Percentiles rank a stretch among this genome's conserved stretches.
Conservation (phyloP, 1,140 invertebrate species). For the Plectus sambesii region DNA sequence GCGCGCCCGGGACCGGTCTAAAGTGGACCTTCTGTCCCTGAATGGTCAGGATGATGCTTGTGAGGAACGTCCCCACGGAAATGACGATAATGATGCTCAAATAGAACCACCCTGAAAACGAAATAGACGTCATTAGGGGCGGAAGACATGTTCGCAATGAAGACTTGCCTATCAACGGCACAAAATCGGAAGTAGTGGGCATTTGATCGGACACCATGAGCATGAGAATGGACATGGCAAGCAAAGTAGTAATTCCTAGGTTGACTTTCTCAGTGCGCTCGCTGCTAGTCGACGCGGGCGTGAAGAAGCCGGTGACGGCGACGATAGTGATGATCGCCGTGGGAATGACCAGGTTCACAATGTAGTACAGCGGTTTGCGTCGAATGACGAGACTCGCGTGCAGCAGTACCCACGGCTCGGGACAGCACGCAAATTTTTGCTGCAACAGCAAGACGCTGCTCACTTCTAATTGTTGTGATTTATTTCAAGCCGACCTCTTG, state of each 20-base stretch:
- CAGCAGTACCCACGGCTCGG: slow-evolving; percentile 43
- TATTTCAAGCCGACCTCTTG: slow-evolving; percentile 34
- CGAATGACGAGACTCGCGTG: slow-evolving; percentile 36
- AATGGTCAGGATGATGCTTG: slow-evolving; percentile 38
- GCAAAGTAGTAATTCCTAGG: slow-evolving; percentile 41
- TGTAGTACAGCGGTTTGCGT: slow-evolving; percentile 39
- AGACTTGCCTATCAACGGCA: slow-evolving; percentile 35
- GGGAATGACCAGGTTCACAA: slow-evolving; percentile 39
- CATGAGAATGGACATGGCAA: slow-evolving; percentile 45
- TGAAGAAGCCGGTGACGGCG: slow-evolving; percentile 45
- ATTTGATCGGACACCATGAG: slow-evolving; percentile 43
- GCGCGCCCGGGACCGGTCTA: slow-evolving; percentile 26
- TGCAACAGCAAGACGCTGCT: no score
- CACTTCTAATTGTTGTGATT: no score
- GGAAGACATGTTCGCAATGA: background rate
- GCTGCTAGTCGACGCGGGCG: slow-evolving; percentile 41
- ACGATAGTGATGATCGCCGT: slow-evolving; percentile 43
- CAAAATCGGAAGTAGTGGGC: slow-evolving; percentile 44
- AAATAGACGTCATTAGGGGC: slow-evolving; percentile 3
- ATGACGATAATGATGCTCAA: slow-evolving; percentile 43
- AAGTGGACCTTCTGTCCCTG: slow-evolving; percentile 44
- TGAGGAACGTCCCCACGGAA: slow-evolving; percentile 43
- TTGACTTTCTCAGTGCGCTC: slow-evolving; percentile 42
- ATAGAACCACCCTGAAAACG: slow-evolving; percentile 39
- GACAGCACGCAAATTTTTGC: slow-evolving; percentile 45